phyloP scores from a whole-genome alignment of 2,797 vertebrate genomes.

The Trematomus bernacchii region DNA sequence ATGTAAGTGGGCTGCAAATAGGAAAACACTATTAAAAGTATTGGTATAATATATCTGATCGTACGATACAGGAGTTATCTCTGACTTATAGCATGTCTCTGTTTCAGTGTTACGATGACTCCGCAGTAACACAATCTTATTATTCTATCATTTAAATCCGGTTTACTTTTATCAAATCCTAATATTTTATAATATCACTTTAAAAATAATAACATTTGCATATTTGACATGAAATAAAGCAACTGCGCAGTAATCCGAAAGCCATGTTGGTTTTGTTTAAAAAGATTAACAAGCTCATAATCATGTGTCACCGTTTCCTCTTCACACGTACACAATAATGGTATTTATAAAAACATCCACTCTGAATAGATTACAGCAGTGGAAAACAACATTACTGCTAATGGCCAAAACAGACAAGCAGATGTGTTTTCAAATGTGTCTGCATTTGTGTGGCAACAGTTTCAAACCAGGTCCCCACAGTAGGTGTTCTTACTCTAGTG shows the following conservation, averaged over 20 bases:
- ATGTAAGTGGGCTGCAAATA: constrained; percentile 2
- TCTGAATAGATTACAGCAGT: background rate
- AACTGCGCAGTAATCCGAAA: background rate
- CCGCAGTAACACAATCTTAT: background rate
- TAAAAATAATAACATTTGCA: background rate
- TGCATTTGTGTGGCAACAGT: constrained; percentile 18
- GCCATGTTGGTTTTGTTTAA: background rate
- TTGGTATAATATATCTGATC: background rate
- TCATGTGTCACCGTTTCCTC: constrained; percentile 1
- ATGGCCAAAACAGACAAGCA: constrained; percentile 13
- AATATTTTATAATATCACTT: background rate
- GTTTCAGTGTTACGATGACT: background rate
- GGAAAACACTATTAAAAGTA: background rate
- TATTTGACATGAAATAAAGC: background rate
- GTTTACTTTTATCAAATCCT: background rate
- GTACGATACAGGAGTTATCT: background rate
- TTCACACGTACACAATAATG: background rate
- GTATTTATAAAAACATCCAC: background rate
- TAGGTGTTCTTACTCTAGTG: constrained; percentile 14
- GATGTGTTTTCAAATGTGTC: constrained; percentile 26
- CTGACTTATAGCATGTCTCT: background rate
- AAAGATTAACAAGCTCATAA: constrained; percentile 14
- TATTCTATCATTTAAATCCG: background rate
- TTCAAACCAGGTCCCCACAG: constrained; percentile 34
- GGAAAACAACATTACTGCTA: background rate